Evolutionary conservation across 2,888 invertebrate genomes (phyloP), one percentile per base, ranked within the genome.

Genomic region (Bhutanitis thaidina): DNA sequence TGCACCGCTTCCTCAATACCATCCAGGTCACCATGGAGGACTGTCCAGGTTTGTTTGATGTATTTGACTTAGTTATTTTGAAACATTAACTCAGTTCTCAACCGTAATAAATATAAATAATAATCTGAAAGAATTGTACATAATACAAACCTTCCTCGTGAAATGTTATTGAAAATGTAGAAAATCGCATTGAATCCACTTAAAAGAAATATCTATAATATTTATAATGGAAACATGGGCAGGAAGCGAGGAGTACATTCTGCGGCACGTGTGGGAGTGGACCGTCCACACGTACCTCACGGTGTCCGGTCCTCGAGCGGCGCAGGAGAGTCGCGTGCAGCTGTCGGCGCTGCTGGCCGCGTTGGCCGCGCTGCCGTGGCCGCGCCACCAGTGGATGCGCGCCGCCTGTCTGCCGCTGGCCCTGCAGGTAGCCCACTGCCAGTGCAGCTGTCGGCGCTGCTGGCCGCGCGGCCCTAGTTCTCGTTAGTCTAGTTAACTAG

Each of bases 251-350:
- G 59, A 64, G 12, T 48, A 59, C 9, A 54, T 86, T 0, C 71
- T 85, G 0, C 73, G 74, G 20, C 65, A 71, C 12, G 62, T 72
- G 29, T 86, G 77, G 69, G 65, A 70, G 54, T 86, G 84, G 84
- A 52, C 61, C 9, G 56, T 73, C 12, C 61, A 62, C 15, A 60
- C 62, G 9, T 68, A 70, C 51, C 12, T 64, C 32, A 43, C 54
- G 40, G 57, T 55, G 52, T 59, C 49, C 25, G 20, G 52, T 7
- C 25, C 49, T 1, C 55, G 56, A 12, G 25, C 49, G 15, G 3
- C 57, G 12, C 67, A 67, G 35, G 71, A 69, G 56, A 57, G 64
- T 16, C 70, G 71, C 32, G 65, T 68, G 52, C 75, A 73, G 53
- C 37, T 67, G 50, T 59, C 70, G 0, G 67, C 70, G 1, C 49